Conservation (phyloP, 2,113 vertebrate species). For the Oncorhynchus tshawytscha region DNA sequence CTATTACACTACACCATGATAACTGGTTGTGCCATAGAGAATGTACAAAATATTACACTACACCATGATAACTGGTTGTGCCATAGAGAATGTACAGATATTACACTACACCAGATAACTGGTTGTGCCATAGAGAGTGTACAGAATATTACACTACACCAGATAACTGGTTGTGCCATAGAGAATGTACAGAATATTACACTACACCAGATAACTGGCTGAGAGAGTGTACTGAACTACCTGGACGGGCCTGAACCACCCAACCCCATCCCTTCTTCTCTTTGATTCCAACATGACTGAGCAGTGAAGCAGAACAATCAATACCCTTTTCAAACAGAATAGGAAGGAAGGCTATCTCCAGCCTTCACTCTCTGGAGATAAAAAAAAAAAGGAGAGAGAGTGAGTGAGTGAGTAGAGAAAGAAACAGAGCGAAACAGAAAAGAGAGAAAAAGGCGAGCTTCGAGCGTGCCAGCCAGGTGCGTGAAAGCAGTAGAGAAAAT, state of each 20-base stretch:
- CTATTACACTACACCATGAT: not conserved
- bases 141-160: too few relatives aligned
- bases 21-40: not conserved
- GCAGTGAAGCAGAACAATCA: slow-evolving; percentile 21
- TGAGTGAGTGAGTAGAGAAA: not conserved
- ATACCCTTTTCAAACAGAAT: slow-evolving; percentile 34
- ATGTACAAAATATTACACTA: too few relatives aligned
- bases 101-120: too few relatives aligned
- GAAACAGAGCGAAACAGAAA: not conserved
- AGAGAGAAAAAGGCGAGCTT: slow-evolving; percentile 2
- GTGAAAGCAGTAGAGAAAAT: too few relatives aligned
- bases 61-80: too few relatives aligned
- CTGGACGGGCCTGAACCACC: not conserved
- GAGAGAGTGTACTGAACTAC: not conserved
- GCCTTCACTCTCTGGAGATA: slow-evolving; percentile 6
- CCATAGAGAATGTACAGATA: too few relatives aligned
- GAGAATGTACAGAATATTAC: too few relatives aligned
- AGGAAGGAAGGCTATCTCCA: slow-evolving; percentile 4
- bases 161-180: too few relatives aligned
- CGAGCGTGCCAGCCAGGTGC: too few relatives aligned
- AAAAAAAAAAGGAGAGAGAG: not conserved
- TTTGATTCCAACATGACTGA: slow-evolving; percentile 17
- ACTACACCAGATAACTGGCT: too few relatives aligned
- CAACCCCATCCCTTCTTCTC: not conserved
- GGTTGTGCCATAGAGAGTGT: too few relatives aligned